Evolutionary conservation across 2,797 vertebrate species (phyloP).

Genomic region (Hydrolagus colliei): DNA sequence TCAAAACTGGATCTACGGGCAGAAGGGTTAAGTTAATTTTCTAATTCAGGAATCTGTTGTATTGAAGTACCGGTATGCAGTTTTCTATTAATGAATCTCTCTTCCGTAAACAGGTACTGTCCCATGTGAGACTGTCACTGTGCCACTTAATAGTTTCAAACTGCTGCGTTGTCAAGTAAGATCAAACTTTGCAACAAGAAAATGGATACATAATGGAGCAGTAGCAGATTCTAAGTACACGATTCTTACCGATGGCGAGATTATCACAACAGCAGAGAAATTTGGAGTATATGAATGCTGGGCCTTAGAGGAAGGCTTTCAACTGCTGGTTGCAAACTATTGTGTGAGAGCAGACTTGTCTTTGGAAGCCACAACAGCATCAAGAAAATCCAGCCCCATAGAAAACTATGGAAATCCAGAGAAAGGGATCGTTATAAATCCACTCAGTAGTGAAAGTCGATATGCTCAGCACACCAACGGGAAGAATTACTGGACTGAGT

Average conservation of each 20-base stretch:
- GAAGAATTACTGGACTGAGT: constrained; percentile 90
- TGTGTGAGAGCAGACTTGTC: constrained; percentile 62
- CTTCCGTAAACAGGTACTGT: neutral
- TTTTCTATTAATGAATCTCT: neutral
- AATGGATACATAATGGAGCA: constrained; percentile 66
- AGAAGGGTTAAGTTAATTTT: neutral
- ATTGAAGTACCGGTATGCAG: neutral
- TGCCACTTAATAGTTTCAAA: constrained; percentile 73
- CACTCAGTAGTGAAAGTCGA: constrained; percentile 34
- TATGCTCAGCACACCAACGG: constrained; percentile 54
- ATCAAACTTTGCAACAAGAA: constrained; percentile 79
- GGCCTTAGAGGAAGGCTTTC: constrained; percentile 80
- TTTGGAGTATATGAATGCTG: constrained; percentile 84
- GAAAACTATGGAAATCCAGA: neutral
- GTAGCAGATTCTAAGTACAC: constrained; percentile 65
- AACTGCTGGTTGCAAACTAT: constrained; percentile 81
- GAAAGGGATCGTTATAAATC: constrained; percentile 10
- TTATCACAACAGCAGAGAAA: constrained; percentile 69
- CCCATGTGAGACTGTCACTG: constrained; percentile 45
- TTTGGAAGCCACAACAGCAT: constrained; percentile 41
- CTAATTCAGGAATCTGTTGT: neutral
- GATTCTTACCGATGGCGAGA: constrained; percentile 71
- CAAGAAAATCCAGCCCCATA: neutral
- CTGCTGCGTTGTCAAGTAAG: constrained; percentile 73
- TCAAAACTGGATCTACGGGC: too few species aligned